phyloP scores from a whole-genome alignment of 2,113 vertebrate species.

The Lophotis ruficrista region DNA sequence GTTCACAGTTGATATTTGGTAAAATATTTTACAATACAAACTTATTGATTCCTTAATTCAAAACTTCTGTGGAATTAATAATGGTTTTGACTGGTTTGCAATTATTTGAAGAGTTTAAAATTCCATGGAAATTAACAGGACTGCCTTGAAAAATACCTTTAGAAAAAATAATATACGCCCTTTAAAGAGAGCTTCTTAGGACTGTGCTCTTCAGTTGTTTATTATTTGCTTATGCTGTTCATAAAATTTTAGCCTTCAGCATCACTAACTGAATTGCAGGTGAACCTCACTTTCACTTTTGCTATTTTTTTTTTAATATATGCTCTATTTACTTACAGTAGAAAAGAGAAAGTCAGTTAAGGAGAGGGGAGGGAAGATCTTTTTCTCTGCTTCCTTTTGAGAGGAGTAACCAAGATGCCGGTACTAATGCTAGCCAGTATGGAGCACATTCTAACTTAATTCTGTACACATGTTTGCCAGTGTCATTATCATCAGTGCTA shows the following conservation, averaged over 20 bases:
- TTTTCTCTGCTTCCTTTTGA: not conserved
- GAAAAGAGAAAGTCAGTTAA: constrained; percentile 24
- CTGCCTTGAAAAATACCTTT: constrained; percentile 9
- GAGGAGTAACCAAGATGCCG: not conserved
- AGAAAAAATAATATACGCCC: constrained; percentile 4
- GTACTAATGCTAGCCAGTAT: not conserved
- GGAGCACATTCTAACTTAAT: not conserved
- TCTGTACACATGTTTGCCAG: not conserved
- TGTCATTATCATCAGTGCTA: not conserved
- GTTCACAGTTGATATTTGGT: constrained; percentile 5
- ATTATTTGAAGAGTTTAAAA: constrained; percentile 57
- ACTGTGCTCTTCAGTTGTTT: constrained; percentile 38
- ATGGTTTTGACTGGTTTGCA: constrained; percentile 31
- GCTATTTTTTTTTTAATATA: not conserved
- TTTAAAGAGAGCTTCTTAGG: constrained; percentile 31
- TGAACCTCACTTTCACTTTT: constrained; percentile 31
- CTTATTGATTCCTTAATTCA: constrained; percentile 47
- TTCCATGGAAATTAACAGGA: constrained; percentile 42
- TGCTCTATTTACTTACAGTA: constrained; percentile 14
- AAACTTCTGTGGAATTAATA: constrained; percentile 5
- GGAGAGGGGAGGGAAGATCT: not conserved
- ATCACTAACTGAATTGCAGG: constrained; percentile 27
- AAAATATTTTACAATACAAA: constrained; percentile 40
- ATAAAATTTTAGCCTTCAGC: constrained; percentile 59
- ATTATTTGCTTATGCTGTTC: constrained; percentile 33